These are phyloP conservation scores for Oscheius sp. DNA, from an alignment of 2,888 invertebrate genomes.

Conservation along the genomic window DNA sequence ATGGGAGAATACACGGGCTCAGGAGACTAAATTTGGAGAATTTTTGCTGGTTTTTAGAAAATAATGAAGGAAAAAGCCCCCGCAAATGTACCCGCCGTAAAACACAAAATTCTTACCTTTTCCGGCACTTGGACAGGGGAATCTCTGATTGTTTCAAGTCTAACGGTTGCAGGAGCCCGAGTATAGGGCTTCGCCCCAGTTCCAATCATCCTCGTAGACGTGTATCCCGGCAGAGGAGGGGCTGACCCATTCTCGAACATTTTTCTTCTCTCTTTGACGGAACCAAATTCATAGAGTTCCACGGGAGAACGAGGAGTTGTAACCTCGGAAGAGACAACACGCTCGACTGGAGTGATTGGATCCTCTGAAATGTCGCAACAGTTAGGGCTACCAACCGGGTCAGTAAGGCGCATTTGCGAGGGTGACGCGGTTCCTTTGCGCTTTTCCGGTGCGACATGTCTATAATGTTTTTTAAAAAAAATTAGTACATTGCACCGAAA, in stretches of 20 bases:
- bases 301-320: neutral
- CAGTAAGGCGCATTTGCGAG: too few species aligned
- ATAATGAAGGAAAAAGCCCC: too few species aligned
- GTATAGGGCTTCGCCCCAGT: neutral
- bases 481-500: too few species aligned
- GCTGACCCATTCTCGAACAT: slow-evolving; percentile 20
- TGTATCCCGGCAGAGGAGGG: slow-evolving; percentile 12
- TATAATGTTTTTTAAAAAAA: too few species aligned
- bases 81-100: too few species aligned
- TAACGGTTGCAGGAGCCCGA: slow-evolving; percentile 4
- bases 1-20: neutral
- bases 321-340: slow-evolving; percentile 21
- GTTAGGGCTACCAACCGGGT: too few species aligned
- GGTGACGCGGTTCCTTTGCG: too few species aligned
- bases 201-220: neutral
- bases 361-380: too few species aligned
- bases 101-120: too few species aligned
- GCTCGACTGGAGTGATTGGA: slow-evolving; percentile 8
- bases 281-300: slow-evolving; percentile 10
- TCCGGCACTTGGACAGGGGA: neutral
- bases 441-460: too few species aligned
- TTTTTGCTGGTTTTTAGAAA: too few species aligned
- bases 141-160: slow-evolving; percentile 11
- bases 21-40: neutral
- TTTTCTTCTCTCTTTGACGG: slow-evolving; percentile 24